Evolutionary conservation across 2,113 vertebrate species (phyloP).

Genomic region (Orcinus orca): DNA sequence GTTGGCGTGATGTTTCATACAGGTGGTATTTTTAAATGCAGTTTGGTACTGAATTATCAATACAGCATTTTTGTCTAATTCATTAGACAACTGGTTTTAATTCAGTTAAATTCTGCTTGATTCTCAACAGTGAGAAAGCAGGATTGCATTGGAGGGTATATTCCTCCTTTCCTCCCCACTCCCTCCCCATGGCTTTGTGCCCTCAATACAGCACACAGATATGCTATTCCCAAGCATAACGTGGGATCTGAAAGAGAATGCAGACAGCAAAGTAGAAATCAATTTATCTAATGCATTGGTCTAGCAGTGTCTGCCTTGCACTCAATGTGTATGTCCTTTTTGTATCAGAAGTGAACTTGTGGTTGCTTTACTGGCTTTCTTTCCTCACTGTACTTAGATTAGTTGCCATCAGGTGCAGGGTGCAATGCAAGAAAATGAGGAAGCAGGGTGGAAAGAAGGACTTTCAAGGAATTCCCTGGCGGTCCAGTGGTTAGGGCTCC

Average conservation of each 20-base stretch:
- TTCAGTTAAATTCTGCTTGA: not conserved
- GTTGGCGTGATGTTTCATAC: not conserved
- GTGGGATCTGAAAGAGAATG: not conserved
- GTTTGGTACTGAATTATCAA: not conserved
- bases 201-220: not conserved
- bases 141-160: not conserved
- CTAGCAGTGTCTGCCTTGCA: not conserved
- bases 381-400: not conserved
- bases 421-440: not conserved
- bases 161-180: not conserved
- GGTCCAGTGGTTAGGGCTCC: too few species aligned
- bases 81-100: conserved; percentile 18
- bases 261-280: not conserved
- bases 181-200: not conserved
- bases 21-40: not conserved
- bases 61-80: not conserved
- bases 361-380: not conserved
- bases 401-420: not conserved
- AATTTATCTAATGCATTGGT: not conserved
- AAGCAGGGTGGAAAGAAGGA: not conserved
- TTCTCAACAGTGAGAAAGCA: not conserved
- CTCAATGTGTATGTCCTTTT: not conserved
- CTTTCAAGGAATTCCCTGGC: not conserved
- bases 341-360: not conserved
- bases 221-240: not conserved